phyloP scores from a whole-genome alignment of 2,113 vertebrate species.

The Morone saxatilis region DNA sequence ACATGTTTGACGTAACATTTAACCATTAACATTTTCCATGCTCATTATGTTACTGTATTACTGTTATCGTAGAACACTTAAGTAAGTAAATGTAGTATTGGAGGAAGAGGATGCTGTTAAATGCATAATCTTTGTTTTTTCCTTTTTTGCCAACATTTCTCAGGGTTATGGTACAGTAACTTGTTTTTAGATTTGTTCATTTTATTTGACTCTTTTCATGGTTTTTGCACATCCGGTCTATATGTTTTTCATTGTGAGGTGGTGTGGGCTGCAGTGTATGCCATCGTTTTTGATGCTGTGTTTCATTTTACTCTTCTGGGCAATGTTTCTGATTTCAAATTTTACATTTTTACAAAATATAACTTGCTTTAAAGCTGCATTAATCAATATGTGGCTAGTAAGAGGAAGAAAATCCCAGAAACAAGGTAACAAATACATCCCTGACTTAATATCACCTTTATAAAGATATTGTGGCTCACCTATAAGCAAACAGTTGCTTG shows the following conservation, averaged over 20 bases:
- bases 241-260: slow-evolving; percentile 46
- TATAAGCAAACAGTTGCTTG: not conserved
- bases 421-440: not conserved
- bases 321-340: slow-evolving; percentile 3
- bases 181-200: slow-evolving; percentile 33
- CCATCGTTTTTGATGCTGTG: slow-evolving; percentile 7
- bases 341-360: not conserved
- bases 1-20: slow-evolving; percentile 8
- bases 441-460: not conserved
- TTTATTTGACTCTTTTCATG: slow-evolving; percentile 10
- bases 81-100: not conserved
- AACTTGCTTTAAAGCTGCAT: slow-evolving; percentile 33
- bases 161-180: slow-evolving; percentile 81
- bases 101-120: not conserved
- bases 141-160: slow-evolving; percentile 67
- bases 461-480: not conserved
- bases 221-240: not conserved
- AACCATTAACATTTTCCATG: slow-evolving; percentile 16
- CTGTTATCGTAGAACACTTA: not conserved
- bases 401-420: not conserved
- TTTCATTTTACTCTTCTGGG: slow-evolving; percentile 20
- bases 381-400: slow-evolving; percentile 31
- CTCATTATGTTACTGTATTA: not conserved
- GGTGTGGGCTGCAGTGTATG: slow-evolving; percentile 54
- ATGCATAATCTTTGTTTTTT: slow-evolving; percentile 33